Percentiles rank a stretch among this genome's conserved stretches.
phyloP scores from a whole-genome alignment of 1,140 invertebrate genomes.

The Maniola jurtina region DNA sequence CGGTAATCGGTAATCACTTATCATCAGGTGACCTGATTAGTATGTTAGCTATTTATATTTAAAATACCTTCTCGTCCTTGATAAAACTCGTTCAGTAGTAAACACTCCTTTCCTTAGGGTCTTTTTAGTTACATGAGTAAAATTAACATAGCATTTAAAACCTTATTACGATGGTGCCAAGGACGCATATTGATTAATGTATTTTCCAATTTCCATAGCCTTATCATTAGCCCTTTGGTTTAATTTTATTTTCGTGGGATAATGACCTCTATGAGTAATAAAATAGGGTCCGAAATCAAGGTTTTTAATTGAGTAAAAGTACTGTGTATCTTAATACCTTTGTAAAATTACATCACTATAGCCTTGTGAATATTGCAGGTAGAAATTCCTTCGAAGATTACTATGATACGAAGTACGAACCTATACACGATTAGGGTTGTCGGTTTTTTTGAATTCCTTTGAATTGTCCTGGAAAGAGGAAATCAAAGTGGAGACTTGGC shows the following conservation, averaged over 20 bases:
- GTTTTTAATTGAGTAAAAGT: constrained; percentile 22
- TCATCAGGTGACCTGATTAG: no score
- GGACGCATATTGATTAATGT: neutral
- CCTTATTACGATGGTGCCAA: neutral
- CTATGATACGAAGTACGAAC: neutral
- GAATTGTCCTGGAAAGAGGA: no score
- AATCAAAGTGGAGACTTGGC: no score
- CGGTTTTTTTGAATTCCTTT: neutral
- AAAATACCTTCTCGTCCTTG: neutral
- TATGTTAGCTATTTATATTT: no score
- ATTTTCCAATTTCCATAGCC: neutral
- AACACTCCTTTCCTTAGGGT: neutral
- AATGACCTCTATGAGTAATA: constrained; percentile 7
- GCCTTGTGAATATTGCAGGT: constrained; percentile 27
- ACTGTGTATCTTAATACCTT: constrained; percentile 14
- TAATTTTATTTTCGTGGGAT: constrained; percentile 1
- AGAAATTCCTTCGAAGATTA: constrained; percentile 29
- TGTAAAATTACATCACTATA: constrained; percentile 22
- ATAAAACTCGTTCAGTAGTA: constrained; percentile 13
- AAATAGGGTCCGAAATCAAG: constrained; percentile 3
- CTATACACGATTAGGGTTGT: neutral
- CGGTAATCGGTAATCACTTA: no score
- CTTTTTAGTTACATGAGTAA: neutral
- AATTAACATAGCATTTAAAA: neutral
- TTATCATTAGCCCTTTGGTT: neutral